Conservation (phyloP, 2,888 invertebrate species). For the Trichopria drosophilae region DNA sequence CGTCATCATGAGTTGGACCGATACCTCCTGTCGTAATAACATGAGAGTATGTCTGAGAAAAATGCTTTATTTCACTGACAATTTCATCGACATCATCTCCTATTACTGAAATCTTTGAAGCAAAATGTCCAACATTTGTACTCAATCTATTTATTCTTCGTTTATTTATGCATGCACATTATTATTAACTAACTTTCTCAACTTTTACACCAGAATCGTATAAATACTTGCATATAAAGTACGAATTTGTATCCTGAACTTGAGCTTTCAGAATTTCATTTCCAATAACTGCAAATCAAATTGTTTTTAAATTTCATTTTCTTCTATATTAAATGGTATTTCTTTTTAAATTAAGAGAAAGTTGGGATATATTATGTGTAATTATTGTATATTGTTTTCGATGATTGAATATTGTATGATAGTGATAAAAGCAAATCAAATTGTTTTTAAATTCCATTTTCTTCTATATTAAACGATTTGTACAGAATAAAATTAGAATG, state of each 20-base stretch:
- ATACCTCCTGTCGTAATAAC: slow-evolving; percentile 78
- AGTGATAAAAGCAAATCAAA: slow-evolving; percentile 61
- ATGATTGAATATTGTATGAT: slow-evolving; percentile 7
- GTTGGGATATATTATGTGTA: too few relatives aligned
- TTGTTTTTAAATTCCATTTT: background rate
- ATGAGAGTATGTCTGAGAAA: slow-evolving; percentile 65
- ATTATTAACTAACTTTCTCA: slow-evolving; percentile 57
- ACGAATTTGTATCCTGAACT: slow-evolving; percentile 70
- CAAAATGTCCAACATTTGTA: slow-evolving; percentile 17
- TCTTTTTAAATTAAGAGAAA: too few relatives aligned
- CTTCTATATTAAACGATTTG: background rate
- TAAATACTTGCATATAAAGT: slow-evolving; percentile 65
- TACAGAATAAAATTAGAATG: slow-evolving; percentile 30
- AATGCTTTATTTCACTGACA: slow-evolving; percentile 65
- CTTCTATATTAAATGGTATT: background rate
- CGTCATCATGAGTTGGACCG: slow-evolving; percentile 78
- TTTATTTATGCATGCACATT: background rate
- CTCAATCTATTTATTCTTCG: background rate
- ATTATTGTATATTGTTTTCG: too few relatives aligned
- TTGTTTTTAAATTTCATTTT: background rate
- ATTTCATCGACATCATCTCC: slow-evolving; percentile 69
- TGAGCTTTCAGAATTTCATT: slow-evolving; percentile 77
- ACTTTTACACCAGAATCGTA: slow-evolving; percentile 68
- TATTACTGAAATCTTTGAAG: slow-evolving; percentile 70
- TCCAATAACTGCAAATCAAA: slow-evolving; percentile 66